Percentiles rank a stretch among this genome's conserved stretches.
Conservation (phyloP, 2,888 invertebrate genomes). For the Zygogramma bicolorata region DNA sequence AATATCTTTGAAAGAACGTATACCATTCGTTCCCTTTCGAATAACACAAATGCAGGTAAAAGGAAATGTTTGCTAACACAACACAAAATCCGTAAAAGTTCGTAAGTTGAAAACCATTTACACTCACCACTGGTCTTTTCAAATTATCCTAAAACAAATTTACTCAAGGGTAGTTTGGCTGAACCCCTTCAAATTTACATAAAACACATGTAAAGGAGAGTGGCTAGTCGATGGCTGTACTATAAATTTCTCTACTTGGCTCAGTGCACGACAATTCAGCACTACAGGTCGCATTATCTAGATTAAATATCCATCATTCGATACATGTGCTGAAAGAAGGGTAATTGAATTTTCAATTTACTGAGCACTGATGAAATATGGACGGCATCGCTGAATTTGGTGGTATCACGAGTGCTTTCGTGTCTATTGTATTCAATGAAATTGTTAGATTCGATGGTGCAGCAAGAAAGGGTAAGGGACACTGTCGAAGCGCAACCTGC, state of each 20-base stretch:
- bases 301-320: conserved; percentile 43
- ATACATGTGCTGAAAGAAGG: conserved; percentile 25
- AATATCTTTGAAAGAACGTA: conserved; percentile 40
- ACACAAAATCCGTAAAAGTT: conserved; percentile 50
- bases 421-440: neutral
- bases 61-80: conserved; percentile 43
- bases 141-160: conserved; percentile 55
- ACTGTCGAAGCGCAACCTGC: too few relatives aligned
- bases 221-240: conserved; percentile 38
- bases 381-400: neutral
- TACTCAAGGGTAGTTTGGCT: conserved; percentile 48
- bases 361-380: conserved; percentile 18
- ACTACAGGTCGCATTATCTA: conserved; percentile 40
- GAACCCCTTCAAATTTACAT: conserved; percentile 51
- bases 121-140: conserved; percentile 53
- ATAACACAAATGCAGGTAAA: conserved; percentile 43
- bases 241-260: conserved; percentile 46
- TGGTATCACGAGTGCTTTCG: neutral
- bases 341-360: conserved; percentile 33
- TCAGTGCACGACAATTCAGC: conserved; percentile 39
- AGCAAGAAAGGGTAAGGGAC: too few relatives aligned
- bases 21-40: conserved; percentile 34
- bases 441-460: neutral
- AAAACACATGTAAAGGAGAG: conserved; percentile 48
- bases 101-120: conserved; percentile 53